Base-by-base conservation (phyloP, 2,113 vertebrate genomes). In the Tupaia chinensis region DNA sequence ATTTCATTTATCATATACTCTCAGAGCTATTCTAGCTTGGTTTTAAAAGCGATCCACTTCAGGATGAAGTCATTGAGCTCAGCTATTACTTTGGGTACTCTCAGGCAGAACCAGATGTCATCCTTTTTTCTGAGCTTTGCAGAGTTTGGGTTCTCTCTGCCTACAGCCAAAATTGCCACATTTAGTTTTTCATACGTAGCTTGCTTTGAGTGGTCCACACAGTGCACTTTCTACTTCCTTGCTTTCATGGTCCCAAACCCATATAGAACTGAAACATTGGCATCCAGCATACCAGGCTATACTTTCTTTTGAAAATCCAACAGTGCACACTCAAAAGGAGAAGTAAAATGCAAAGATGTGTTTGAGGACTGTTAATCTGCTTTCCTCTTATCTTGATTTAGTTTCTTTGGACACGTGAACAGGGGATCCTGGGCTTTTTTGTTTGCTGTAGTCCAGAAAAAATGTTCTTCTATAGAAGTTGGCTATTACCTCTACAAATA, bases 271-370 rank as follows among this genome's bases (percentile, higher is more conserved):
- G 17, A 84, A 76, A 94, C 10, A 61, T 61, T 66, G 92, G 14
- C 25, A 84, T 11, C 27, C 32, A 85, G 14, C 23, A 77, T 1
- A 6, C 2, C 5, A 61, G 0, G 17, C 2, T 25, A 90, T 16
- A 82, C 16, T 34, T 58, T 90, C 23, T 92, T 96, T 70, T 68
- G 14, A 88, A 92, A 94, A 93, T 58, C 11, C 29, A 53, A 34
- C 9, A n/a, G 34, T 20, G 2, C 61, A 93, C 19, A 29, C 23
- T 9, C 68, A 80, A 66, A 76, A 78, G 25, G 19, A 72, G 22
- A 85, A 32, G 22, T 19, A 95, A 96, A 76, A 7, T 78, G 66
- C 4, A 9, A 9, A 94, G 15, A 44, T 77, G 17, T 70, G 9
- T 76, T 90, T 92, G 17, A 68, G 34, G 34, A 7, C 27, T 82